Evolutionary conservation across 2,888 invertebrate species (phyloP).

Genomic region (Balanococcus diminutus): DNA sequence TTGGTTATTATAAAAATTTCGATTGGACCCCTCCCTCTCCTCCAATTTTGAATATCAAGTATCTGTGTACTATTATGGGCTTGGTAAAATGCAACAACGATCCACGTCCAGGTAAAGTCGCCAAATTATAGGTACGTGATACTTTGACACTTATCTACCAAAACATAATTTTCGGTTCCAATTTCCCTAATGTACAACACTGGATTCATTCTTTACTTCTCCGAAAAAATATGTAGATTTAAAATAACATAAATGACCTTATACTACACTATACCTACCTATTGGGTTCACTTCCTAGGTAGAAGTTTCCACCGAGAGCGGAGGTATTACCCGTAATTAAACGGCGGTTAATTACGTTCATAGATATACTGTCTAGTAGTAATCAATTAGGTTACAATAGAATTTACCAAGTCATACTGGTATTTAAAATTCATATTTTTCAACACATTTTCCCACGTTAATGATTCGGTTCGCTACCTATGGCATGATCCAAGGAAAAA

Average conservation of each 20-base stretch:
- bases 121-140: too few species aligned
- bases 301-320: not conserved
- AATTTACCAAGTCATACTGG: slow-evolving; percentile 4
- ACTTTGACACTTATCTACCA: too few species aligned
- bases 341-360: not conserved
- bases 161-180: not conserved
- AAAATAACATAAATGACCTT: not conserved
- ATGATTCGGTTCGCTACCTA: not conserved
- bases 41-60: too few species aligned
- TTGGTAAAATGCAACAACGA: too few species aligned
- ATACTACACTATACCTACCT: not conserved
- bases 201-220: too few species aligned
- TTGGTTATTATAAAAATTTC: too few species aligned
- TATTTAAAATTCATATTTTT: slow-evolving; percentile 26
- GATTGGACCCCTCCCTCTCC: too few species aligned
- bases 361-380: not conserved
- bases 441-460: not conserved
- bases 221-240: not conserved
- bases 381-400: slow-evolving; percentile 3
- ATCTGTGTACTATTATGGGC: too few species aligned
- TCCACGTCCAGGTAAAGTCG: too few species aligned
- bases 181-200: not conserved
- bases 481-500: not conserved
- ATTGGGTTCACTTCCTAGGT: not conserved
- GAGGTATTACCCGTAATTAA: not conserved